Evolutionary conservation across 2,888 invertebrate genomes (phyloP), one percentile per base, ranked within the genome.

Genomic region (Polietes domitor): DNA sequence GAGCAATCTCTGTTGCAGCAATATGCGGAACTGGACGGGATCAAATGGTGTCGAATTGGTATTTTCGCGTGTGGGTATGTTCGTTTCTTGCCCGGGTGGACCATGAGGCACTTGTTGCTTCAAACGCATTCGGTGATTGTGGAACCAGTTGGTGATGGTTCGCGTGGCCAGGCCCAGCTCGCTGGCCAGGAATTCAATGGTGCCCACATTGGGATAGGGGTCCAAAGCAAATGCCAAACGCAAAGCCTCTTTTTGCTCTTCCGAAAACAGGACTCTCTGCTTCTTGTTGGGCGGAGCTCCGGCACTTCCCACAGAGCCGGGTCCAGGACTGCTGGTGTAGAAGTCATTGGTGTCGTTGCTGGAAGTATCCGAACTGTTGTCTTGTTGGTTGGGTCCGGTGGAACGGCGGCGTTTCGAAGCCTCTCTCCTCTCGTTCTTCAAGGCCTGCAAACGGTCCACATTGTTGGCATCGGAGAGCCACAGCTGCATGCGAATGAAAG

Each of bases 111-210:
- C 95, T 90, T 97, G 97, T 91, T 97, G 97, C 93, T 99, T 99
- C 90, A 98, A 94, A 85, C 99, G 95, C 98, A 99, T 99, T 88
- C 99, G 95, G 92, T 99, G 99, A 92, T 99, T 99, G 94, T 99
- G 99, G 94, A 99, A 99, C 99, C 99, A 99, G 93, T 99, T 99
- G 83, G 98, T 98, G 89, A 99, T 99, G 76, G 99, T 99, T 87
- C 99, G 94, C 72, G 98, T 96, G 6, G 98, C 97, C 53, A 99
- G 94, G 9, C 96, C 96, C 77, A 99, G 93, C 92, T 98, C 98
- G 37, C 95, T 95, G 37, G 99, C 98, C 80, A 99, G 94, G 90
- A 98, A 98, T 91, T 99, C 99, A 87, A 99, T 98, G 80, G 98
- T 98, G 26, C 97, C 96, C 89, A 98, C 97, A 92, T 98, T 98